Evolutionary conservation across 1,140 invertebrate species (phyloP), one percentile per base, ranked within the genome.

Genomic region (Brachionus rubens): DNA sequence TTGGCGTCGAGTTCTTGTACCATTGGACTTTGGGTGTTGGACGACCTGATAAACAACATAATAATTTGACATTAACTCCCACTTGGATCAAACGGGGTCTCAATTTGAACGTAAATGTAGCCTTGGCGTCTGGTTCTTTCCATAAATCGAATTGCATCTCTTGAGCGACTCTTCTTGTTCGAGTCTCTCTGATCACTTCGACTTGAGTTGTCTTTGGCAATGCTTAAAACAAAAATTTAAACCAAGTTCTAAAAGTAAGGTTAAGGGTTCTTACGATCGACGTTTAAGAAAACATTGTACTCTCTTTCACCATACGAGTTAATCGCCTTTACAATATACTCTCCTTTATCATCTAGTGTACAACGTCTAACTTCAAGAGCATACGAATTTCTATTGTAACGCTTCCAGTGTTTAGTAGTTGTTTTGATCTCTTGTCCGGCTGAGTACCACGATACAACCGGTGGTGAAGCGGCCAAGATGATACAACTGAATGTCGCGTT

Each of bases 381-480:
- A 82, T 95, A 99, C 82, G 98, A 94, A 78, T 96, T 93, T 41
- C 92, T 93, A 33, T 89, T 87, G 82, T 98, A 99, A 78, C 95
- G 89, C 86, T 98, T 98, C 95, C 99, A 98, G 85, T 94, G 96
- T 85, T 99, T 99, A 26, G 97, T 94, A 79, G 94, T 96, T 85
- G 99, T 96, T 68, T 91, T 88, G n/a, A 99, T 86, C 80, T 98
- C 94, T 78, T 89, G 87, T 82, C 93, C 93, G 84, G 95, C 94
- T 78, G 92, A 90, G 78, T 90, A 92, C 97, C 97, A 99, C 21
- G 92, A 92, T 40, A 99, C 88, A 9, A 94, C 95, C 2, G 96
- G 92, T 21, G 93, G 89, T 21, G 95, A 94, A 76, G 92, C 90
- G 6, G 94, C 94, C 80, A 99, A 93, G 77, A 99, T 91, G 78